Conservation (phyloP, 2,888 invertebrate species). For the Timandra comae region DNA sequence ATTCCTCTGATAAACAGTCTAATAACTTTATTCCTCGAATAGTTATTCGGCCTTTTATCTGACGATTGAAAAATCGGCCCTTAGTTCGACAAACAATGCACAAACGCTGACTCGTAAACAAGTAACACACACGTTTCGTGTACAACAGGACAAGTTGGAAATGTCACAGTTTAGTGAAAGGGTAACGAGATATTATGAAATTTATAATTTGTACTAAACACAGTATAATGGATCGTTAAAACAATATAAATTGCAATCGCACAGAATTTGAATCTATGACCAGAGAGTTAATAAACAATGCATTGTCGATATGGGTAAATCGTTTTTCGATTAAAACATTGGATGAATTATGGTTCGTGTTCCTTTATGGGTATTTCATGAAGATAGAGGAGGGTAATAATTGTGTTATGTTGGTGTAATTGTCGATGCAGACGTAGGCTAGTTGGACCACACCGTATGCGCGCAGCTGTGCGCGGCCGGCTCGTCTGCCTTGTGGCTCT, state of each 20-base stretch:
- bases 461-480: conserved; percentile 24
- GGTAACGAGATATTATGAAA: conserved; percentile 10
- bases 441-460: conserved; percentile 25
- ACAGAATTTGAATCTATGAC: too few species aligned
- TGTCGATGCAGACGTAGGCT: conserved; percentile 6
- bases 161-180: conserved; percentile 15
- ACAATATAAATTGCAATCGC: too few species aligned
- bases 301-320: too few species aligned
- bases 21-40: too few species aligned
- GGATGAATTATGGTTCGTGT: too few species aligned
- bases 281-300: too few species aligned
- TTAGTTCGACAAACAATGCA: conserved; percentile 16
- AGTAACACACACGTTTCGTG: conserved; percentile 19
- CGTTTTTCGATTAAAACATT: too few species aligned
- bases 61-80: too few species aligned
- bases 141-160: conserved; percentile 14
- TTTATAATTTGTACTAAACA: too few species aligned
- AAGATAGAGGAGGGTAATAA: conserved; percentile 1
- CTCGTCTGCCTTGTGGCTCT: conserved; percentile 22
- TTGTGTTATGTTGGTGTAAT: conserved; percentile 5
- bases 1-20: too few species aligned
- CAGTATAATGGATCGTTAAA: too few species aligned
- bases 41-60: too few species aligned
- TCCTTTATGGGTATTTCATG: conserved; percentile 1
- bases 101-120: conserved; percentile 16